Base-by-base conservation (phyloP, 2,888 invertebrate species). In the Leptura quadrifasciata region DNA sequence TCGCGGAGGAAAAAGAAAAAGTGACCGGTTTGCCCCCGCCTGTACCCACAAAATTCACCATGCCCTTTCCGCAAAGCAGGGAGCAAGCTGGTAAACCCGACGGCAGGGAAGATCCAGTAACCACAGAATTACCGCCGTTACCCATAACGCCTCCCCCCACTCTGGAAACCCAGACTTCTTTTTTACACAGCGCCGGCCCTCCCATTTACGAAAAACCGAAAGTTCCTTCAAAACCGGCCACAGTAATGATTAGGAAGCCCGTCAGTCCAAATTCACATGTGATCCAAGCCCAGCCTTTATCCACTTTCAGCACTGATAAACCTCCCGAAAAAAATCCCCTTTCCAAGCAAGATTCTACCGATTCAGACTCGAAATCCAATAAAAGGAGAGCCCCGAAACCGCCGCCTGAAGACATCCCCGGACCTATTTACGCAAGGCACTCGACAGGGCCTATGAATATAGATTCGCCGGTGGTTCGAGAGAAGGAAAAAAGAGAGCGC, bases 81-180 rank as follows among this genome's bases (percentile, higher is more conserved):
- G 96, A 96, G 85, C 89, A 94, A 80, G 96, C 95, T 9, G 96
- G 96, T 9, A 96, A 95, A 84, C 96, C 96, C 0, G 96, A 96
- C 84, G 96, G 96, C n/a, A 92, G 95, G 82, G 95, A 96, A 15
- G 96, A 96, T 89, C 95, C 95, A 0, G 95, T 95, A 84, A 93
- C 91, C 0, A 90, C 90, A 24, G 94, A 94, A 87, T 93, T 94
- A 0, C 93, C 94, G 0, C 93, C 93, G 4, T 88, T 95, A 74
- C 95, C 95, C 0, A 91, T 92, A 75, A 93, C 93, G 80, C 94
- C 95, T 1, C 91, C 94, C 18, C 94, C 94, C 17, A 86, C 90
- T 39, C 88, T 92, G 81, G 90, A 88, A 80, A 89, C 91, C 81
- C 93, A 84, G 87, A 90, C 91, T 78, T 95, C 95, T 2, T 95